Conservation (phyloP, 2,797 vertebrate species). For the Sebastes minor region DNA sequence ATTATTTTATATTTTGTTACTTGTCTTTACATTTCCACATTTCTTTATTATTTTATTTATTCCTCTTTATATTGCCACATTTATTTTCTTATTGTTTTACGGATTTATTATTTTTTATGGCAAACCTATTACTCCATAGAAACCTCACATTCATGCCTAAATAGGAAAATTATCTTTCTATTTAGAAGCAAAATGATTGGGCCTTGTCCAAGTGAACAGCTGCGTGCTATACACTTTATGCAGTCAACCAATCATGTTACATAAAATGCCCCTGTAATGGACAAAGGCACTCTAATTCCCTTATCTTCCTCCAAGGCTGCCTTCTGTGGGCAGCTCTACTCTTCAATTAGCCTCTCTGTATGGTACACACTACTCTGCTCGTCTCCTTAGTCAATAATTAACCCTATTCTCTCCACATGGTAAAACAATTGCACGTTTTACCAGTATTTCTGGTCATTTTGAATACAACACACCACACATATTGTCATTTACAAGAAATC, state of each 20-base stretch:
- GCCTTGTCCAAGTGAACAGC: conserved; percentile 1
- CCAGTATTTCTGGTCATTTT: neutral
- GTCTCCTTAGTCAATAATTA: conserved; percentile 30
- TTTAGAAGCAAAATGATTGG: neutral
- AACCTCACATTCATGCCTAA: neutral
- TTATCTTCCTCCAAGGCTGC: conserved; percentile 42
- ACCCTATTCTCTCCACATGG: conserved; percentile 6
- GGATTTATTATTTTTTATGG: no score
- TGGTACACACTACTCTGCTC: conserved; percentile 33
- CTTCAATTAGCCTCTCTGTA: conserved; percentile 45
- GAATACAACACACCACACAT: conserved; percentile 1
- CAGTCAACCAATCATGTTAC: conserved; percentile 40
- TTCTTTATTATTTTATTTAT: no score
- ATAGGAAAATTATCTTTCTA: neutral
- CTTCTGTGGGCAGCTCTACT: conserved; percentile 37
- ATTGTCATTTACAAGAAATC: neutral
- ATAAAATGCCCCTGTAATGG: conserved; percentile 50
- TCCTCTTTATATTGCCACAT: no score
- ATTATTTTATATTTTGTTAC: no score
- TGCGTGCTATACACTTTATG: conserved; percentile 9
- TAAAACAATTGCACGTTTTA: conserved; percentile 1
- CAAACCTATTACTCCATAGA: no score
- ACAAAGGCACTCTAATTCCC: conserved; percentile 54
- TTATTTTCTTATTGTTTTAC: no score
- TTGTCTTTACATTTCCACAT: no score